phyloP scores from a whole-genome alignment of 1,140 invertebrate species.

The Brachionus manjavacas region DNA sequence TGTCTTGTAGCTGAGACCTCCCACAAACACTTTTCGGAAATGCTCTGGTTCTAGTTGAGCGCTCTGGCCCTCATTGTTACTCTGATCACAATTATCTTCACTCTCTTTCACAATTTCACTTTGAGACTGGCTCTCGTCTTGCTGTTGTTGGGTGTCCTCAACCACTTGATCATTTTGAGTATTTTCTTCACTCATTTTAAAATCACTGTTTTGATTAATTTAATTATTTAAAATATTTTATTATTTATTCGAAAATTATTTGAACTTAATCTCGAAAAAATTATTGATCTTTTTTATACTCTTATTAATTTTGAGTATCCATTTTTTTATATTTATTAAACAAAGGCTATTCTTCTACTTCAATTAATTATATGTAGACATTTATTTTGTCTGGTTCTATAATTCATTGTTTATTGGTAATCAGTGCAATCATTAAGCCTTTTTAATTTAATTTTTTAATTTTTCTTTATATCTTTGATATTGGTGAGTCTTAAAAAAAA shows the following conservation, averaged over 20 bases:
- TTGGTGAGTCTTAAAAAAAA: too few relatives aligned
- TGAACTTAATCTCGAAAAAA: background rate
- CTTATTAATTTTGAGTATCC: background rate
- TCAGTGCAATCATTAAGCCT: too few relatives aligned
- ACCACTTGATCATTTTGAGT: background rate
- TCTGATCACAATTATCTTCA: background rate
- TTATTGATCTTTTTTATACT: background rate
- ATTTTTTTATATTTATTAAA: background rate
- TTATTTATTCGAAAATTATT: background rate
- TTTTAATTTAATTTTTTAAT: too few relatives aligned
- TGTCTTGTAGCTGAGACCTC: constrained; percentile 32
- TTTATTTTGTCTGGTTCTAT: background rate
- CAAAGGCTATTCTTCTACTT: background rate
- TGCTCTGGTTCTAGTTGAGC: constrained; percentile 23
- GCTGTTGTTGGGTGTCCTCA: background rate
- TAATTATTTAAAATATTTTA: background rate
- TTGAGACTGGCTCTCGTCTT: background rate
- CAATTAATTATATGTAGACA: background rate
- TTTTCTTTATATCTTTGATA: too few relatives aligned
- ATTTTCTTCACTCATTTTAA: background rate
- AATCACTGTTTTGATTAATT: background rate
- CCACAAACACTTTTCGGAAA: constrained; percentile 42
- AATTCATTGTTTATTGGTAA: too few relatives aligned
- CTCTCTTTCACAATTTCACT: background rate
- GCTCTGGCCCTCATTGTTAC: background rate